Percentiles rank a stretch among this genome's conserved stretches.
Evolutionary conservation across 2,797 vertebrate species (phyloP).

Genomic region (Setipinna tenuifilis): DNA sequence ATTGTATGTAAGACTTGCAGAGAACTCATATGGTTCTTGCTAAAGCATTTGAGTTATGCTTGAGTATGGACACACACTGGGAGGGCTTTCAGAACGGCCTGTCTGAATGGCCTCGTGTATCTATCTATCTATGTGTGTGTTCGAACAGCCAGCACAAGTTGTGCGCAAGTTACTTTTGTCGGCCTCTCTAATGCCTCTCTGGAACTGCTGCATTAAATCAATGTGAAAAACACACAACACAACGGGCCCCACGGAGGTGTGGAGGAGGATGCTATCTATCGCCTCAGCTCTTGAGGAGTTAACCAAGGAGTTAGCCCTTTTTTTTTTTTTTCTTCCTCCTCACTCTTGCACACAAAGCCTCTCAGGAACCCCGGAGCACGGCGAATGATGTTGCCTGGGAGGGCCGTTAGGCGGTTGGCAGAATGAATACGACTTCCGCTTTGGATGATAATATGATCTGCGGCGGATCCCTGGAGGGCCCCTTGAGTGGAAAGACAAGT

Average conservation of each 20-base stretch:
- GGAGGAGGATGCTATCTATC: conserved; percentile 26
- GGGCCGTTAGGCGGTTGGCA: conserved; percentile 73
- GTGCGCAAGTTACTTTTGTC: background rate
- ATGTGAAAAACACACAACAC: background rate
- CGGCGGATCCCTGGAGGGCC: conserved; percentile 73
- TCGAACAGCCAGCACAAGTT: background rate
- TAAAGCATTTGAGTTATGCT: conserved; percentile 13
- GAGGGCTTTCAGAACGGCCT: background rate
- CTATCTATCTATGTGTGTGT: background rate
- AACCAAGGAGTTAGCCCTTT: conserved; percentile 33
- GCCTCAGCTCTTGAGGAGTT: conserved; percentile 37
- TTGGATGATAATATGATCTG: conserved; percentile 81
- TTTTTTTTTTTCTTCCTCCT: conserved; percentile 35
- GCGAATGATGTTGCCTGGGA: conserved; percentile 77
- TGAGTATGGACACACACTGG: background rate
- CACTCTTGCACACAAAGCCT: conserved; percentile 29
- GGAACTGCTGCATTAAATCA: conserved; percentile 30
- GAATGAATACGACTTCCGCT: conserved; percentile 78
- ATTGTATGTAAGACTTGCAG: background rate
- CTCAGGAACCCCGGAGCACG: conserved; percentile 66
- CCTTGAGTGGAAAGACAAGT: conserved; percentile 75
- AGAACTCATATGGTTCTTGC: background rate
- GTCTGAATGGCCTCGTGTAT: too few species aligned
- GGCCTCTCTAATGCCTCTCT: background rate
- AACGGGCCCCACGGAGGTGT: background rate